phyloP scores from a whole-genome alignment of 2,797 vertebrate species.

The Morus bassanus region DNA sequence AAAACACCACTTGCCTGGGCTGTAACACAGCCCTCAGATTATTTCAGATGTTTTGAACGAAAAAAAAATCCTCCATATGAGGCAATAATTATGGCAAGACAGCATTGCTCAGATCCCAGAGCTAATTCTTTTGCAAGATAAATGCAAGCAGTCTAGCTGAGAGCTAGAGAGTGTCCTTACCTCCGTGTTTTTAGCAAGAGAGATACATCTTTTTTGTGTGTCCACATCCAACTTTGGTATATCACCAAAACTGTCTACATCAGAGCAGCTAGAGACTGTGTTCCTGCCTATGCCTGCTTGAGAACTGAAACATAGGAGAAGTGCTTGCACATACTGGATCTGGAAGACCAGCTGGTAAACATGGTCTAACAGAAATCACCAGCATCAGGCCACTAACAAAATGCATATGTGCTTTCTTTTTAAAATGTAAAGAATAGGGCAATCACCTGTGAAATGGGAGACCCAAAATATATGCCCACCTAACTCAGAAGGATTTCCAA shows the following conservation, averaged over 20 bases:
- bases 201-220: neutral
- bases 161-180: neutral
- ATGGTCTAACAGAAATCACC: neutral
- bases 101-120: neutral
- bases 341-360: neutral
- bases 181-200: neutral
- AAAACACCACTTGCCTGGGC: neutral
- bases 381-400: neutral
- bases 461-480: neutral
- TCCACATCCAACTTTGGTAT: neutral
- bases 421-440: neutral
- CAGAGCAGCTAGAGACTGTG: neutral
- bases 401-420: neutral
- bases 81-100: neutral
- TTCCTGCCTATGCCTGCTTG: neutral
- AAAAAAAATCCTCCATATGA: neutral
- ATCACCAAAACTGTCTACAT: neutral
- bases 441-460: neutral
- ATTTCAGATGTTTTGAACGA: neutral
- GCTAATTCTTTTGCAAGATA: neutral
- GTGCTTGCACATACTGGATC: neutral
- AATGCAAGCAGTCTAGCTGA: neutral
- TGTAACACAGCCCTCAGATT: neutral
- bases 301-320: neutral
- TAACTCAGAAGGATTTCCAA: neutral